Base-by-base conservation (phyloP, 1,140 invertebrate genomes). In the Macrobrachium rosenbergii region DNA sequence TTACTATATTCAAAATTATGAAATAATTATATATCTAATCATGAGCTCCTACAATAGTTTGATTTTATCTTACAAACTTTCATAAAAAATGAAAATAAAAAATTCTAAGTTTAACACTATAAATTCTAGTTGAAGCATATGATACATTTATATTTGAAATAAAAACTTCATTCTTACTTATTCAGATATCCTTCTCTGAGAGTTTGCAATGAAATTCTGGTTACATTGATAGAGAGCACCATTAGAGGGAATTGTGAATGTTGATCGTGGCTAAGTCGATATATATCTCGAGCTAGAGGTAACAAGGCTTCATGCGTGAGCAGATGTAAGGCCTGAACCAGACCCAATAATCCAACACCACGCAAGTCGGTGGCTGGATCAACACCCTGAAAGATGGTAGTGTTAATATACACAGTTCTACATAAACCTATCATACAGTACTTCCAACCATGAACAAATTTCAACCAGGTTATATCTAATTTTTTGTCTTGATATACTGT, bases 291-390 rank as follows among this genome's bases (percentile, higher is more conserved):
- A 0, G 92, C 92, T 11, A 94, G 89, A n/a, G 92, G 88, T 14
- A 91, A 78, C 59, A 91, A 91, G n/a, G 92, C 90, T 21, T 91
- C 90, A 37, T 92, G 91, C 19, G 91, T 91, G 23, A 92, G 88
- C 52, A 94, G 90, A 86, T 92, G 92, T 3, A 94, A 90, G 8
- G 94, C 90, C 83, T 94, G 92, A 21, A 94, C 58, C n/a, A 94
- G 89, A 8, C 93, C 93, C 45, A 94, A 91, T 79, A 94, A 90
- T 16, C 94, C 94, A 78, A 92, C 92, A 21, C 93, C 93, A 76
- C 94, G 89, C 10, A 94, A 90, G 90, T 94, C 94, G 58, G 94
- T 94, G 16, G 92, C 91, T 80, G 94, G 94, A 91, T 94, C 94
- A 69, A 90, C 92, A n/a, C 94, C 94, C 91, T 92, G 85, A 85